Percentiles rank a stretch among this genome's conserved stretches.
Evolutionary conservation across 2,888 invertebrate species (phyloP).

Genomic region (Ichneumoninae sp.): DNA sequence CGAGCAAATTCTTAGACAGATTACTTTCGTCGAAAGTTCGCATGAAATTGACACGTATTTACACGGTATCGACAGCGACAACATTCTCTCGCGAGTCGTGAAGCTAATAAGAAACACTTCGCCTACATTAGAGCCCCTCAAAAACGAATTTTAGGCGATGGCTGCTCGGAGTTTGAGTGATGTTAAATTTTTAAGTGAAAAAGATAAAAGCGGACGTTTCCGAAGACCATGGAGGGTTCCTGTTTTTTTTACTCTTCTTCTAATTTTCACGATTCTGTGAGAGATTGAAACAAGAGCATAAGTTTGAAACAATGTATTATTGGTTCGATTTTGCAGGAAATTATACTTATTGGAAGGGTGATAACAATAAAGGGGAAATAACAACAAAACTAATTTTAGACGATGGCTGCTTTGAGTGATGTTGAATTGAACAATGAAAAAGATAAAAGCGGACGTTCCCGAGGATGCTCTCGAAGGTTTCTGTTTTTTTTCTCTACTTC

Average conservation of each 20-base stretch:
- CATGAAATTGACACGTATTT: slow-evolving; percentile 12
- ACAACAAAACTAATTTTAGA: too few relatives aligned
- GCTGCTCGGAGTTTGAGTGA: background rate
- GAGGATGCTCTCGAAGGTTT: too few relatives aligned
- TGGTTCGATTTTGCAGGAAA: too few relatives aligned
- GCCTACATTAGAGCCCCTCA: background rate
- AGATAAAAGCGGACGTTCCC: too few relatives aligned
- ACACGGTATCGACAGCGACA: slow-evolving; percentile 8
- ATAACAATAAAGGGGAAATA: too few relatives aligned
- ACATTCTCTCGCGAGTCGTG: slow-evolving; percentile 4
- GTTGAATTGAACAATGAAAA: too few relatives aligned
- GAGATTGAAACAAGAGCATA: too few relatives aligned
- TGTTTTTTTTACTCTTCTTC: background rate
- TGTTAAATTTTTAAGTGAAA: background rate
- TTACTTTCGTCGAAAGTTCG: slow-evolving; percentile 14
- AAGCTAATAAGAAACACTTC: background rate
- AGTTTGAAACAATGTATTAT: too few relatives aligned
- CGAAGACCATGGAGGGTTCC: background rate
- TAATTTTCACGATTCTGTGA: too few relatives aligned
- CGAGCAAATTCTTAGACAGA: background rate
- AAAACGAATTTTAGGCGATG: background rate
- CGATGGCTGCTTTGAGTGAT: too few relatives aligned
- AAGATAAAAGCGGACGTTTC: background rate
- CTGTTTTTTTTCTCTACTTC: too few relatives aligned
- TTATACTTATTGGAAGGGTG: too few relatives aligned